Evolutionary conservation across 1,140 invertebrate species (phyloP).

Genomic region (Atta texana): DNA sequence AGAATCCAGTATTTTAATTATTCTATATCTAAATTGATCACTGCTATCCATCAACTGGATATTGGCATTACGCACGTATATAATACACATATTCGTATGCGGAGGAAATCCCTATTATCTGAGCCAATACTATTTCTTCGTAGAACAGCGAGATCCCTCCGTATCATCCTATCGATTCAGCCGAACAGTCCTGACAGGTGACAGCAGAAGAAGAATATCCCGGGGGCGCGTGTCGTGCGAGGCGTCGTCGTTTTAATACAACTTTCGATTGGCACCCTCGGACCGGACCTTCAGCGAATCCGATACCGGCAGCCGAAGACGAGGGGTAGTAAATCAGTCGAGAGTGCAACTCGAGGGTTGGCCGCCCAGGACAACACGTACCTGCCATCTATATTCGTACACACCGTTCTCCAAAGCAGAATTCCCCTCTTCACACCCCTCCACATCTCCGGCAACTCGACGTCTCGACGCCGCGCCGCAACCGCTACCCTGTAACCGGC

Average conservation of each 20-base stretch:
- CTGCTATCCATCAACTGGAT: slow-evolving; percentile 1
- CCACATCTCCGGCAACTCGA: slow-evolving; percentile 19
- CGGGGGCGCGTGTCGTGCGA: slow-evolving; percentile 59
- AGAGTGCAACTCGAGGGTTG: slow-evolving; percentile 75
- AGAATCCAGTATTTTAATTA: not conserved
- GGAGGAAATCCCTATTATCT: slow-evolving; percentile 11
- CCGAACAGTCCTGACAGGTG: slow-evolving; percentile 61
- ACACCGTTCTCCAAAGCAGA: slow-evolving; percentile 67
- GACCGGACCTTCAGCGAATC: slow-evolving; percentile 76
- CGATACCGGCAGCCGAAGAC: slow-evolving; percentile 77
- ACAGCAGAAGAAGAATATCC: slow-evolving; percentile 73
- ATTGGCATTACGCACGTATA: not conserved
- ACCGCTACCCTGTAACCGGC: slow-evolving; percentile 66
- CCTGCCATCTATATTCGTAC: slow-evolving; percentile 81
- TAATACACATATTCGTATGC: not conserved
- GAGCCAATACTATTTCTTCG: slow-evolving; percentile 27
- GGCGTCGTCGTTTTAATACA: slow-evolving; percentile 80
- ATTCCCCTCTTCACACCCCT: slow-evolving; percentile 27
- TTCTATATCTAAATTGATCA: not conserved
- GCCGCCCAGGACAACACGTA: slow-evolving; percentile 82
- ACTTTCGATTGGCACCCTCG: slow-evolving; percentile 82
- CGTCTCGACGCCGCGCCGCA: slow-evolving; percentile 72
- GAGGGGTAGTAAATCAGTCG: slow-evolving; percentile 81
- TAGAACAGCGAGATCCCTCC: not conserved
- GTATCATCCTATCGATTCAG: slow-evolving; percentile 57